phyloP scores from a whole-genome alignment of 2,888 invertebrate genomes.

The Adelognathus sp. region DNA sequence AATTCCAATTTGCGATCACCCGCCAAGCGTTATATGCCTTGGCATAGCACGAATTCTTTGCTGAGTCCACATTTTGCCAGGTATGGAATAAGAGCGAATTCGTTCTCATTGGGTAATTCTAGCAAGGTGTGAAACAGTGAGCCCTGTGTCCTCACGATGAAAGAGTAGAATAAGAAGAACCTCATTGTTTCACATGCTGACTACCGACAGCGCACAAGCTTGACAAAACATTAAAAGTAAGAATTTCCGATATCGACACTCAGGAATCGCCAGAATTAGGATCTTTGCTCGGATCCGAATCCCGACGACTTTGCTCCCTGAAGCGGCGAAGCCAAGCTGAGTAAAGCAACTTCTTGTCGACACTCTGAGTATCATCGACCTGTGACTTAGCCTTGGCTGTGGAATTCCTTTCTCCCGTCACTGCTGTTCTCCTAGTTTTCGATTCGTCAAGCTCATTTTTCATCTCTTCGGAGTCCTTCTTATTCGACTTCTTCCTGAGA shows the following conservation, averaged over 20 bases:
- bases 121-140: too few species aligned
- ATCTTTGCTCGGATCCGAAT: conserved; percentile 38
- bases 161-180: background rate
- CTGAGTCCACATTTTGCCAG: background rate
- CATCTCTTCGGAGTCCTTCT: background rate
- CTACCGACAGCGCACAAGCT: conserved; percentile 23
- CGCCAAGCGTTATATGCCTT: background rate
- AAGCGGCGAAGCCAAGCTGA: conserved; percentile 67
- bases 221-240: conserved; percentile 20
- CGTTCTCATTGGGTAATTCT: background rate
- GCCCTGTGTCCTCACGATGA: too few species aligned
- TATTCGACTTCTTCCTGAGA: background rate
- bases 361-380: conserved; percentile 36
- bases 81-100: background rate
- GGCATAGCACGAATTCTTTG: background rate
- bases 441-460: conserved; percentile 20
- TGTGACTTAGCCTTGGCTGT: conserved; percentile 9
- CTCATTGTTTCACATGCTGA: conserved; percentile 19
- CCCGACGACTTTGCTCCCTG: conserved; percentile 15
- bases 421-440: background rate
- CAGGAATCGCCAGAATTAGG: conserved; percentile 52
- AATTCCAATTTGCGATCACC: conserved; percentile 41
- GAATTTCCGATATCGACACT: conserved; percentile 57
- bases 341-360: conserved; percentile 68
- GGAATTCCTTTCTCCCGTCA: conserved; percentile 22